phyloP scores from a whole-genome alignment of 2,113 vertebrate species.

The Sylvietta virens region DNA sequence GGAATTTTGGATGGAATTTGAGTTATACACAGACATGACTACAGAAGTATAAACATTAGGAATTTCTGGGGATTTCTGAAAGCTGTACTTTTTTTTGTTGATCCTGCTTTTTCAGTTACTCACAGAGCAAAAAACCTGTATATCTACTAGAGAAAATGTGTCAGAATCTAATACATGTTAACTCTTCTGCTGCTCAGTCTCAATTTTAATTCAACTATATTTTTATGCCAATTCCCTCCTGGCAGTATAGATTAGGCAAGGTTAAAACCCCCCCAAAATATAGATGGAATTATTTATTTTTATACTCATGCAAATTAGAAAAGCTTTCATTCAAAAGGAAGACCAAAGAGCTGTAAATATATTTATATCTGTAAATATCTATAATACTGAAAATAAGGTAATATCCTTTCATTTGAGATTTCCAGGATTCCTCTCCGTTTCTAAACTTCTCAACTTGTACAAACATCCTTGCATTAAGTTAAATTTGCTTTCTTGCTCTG shows the following conservation, averaged over 20 bases:
- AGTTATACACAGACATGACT: neutral
- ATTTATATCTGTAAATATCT: neutral
- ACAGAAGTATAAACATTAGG: neutral
- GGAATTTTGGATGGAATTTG: neutral
- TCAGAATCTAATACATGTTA: neutral
- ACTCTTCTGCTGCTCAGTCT: neutral
- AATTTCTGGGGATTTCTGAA: neutral
- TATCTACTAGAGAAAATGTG: neutral
- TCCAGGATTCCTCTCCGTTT: neutral
- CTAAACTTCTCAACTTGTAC: neutral
- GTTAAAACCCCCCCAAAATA: fast-evolving
- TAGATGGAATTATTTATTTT: neutral
- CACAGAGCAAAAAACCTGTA: neutral
- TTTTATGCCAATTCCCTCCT: neutral
- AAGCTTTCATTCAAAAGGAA: neutral
- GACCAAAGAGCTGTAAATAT: neutral
- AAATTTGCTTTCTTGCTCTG: neutral
- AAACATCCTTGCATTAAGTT: neutral
- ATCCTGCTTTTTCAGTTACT: neutral
- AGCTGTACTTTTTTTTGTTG: neutral
- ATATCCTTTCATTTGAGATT: neutral
- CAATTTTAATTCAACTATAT: neutral
- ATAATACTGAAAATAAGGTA: neutral
- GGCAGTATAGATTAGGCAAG: neutral
- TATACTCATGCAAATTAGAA: neutral